A percentile compares a stretch with the other conserved stretches of the same genome.
phyloP scores from a whole-genome alignment of 2,888 invertebrate genomes.

The Cosmopolites sordidus region DNA sequence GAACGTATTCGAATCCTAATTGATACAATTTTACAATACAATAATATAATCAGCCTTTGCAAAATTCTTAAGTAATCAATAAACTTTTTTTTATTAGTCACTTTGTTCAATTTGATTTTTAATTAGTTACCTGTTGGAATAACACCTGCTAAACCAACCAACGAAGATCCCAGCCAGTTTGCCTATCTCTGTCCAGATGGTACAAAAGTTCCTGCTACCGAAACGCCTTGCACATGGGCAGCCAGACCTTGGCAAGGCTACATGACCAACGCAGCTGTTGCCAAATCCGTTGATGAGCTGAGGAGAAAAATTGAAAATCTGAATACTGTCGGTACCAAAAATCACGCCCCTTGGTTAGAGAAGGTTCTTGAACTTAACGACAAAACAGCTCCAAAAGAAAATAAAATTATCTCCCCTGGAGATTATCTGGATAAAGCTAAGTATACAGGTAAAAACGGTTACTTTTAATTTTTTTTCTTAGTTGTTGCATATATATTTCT shows the following conservation, averaged over 20 bases:
- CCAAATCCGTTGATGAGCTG: slow-evolving; percentile 53
- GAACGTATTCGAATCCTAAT: no score
- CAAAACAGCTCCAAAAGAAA: slow-evolving; percentile 52
- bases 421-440: slow-evolving; percentile 45
- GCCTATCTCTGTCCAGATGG: slow-evolving; percentile 79
- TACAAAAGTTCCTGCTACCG: slow-evolving; percentile 61
- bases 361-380: slow-evolving; percentile 57
- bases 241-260: slow-evolving; percentile 82
- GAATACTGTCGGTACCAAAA: slow-evolving; percentile 47
- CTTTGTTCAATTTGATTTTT: no score
- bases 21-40: no score
- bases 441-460: slow-evolving; percentile 52
- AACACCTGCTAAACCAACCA: slow-evolving; percentile 54
- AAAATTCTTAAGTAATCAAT: no score
- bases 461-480: no score
- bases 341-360: slow-evolving; percentile 48
- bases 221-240: slow-evolving; percentile 73
- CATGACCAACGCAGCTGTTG: slow-evolving; percentile 62
- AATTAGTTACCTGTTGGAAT: slow-evolving; percentile 64
- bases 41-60: no score
- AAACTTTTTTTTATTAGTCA: no score
- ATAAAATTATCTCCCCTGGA: slow-evolving; percentile 41
- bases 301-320: slow-evolving; percentile 56
- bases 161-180: slow-evolving; percentile 63
- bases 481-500: no score